Evolutionary conservation across 2,888 invertebrate genomes (phyloP), one percentile per base, ranked within the genome.

Genomic region (Anaspis maculata): DNA sequence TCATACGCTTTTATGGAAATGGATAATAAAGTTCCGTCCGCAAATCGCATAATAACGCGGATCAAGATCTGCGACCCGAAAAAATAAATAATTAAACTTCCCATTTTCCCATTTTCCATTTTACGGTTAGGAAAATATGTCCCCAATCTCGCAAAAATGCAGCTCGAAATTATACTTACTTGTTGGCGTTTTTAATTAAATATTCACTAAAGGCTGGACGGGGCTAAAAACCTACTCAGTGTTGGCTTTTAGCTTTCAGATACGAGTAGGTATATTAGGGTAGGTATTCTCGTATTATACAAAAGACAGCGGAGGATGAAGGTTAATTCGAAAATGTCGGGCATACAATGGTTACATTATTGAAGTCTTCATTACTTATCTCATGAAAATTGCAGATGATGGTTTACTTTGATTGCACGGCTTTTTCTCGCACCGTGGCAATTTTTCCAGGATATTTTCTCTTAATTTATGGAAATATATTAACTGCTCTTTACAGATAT

Each of bases 381-480:
- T 41, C 30, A 33, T 38, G 33, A 41, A 41, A 32, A 32, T 38
- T 30, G 15, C 27, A 32, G 24, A 32, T n/a, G 28, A 32, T 22
- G 37, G 28, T 31, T 38, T 35, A 25, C 34, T 35, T 38, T 41
- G 27, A 30, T 30, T 27, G 13, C 16, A 15, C 6, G 9, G 19
- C 23, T 25, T 27, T 36, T 31, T 26, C 29, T 33, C n/a, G 11
- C 15, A 25, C 12, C 23, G 10, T n/a, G n/a, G n/a, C n/a, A 27
- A 11, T 23, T 34, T 29, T 29, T 13, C 19, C 13, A 7, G 15
- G 21, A 30, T 15, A 25, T 19, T 25, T 35, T 37, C 37, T 21
- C 30, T 34, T 44, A 45, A 44, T 44, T 44, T 44, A 45, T 45
- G 45, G 38, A 44, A 45, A 45, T 45, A 41, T 39, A 45, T 43